These are phyloP conservation scores for Heliconius erato DNA, from an alignment of 2,888 invertebrate genomes.

Conservation along the genomic window DNA sequence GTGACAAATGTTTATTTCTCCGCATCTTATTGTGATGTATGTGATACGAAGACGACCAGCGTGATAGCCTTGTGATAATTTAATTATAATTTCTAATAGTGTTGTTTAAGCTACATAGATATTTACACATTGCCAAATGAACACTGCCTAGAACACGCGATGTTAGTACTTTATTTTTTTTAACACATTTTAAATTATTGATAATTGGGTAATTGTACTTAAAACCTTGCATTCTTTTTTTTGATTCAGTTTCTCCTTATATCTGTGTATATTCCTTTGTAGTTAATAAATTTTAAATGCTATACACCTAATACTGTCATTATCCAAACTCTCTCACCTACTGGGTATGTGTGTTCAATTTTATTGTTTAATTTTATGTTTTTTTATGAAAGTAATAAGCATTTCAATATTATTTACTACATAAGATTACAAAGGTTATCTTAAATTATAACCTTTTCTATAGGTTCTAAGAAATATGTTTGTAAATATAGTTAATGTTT, in stretches of 20 bases:
- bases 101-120: slow-evolving; percentile 56
- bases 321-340: background rate
- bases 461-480: slow-evolving; percentile 18
- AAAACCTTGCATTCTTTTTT: slow-evolving; percentile 49
- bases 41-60: slow-evolving; percentile 54
- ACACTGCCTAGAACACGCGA: slow-evolving; percentile 83
- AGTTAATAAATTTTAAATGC: background rate
- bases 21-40: slow-evolving; percentile 49
- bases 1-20: slow-evolving; percentile 51
- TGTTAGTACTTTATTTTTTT: slow-evolving; percentile 62
- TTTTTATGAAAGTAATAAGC: slow-evolving; percentile 15
- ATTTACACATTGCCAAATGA: slow-evolving; percentile 64
- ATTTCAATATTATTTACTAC: slow-evolving; percentile 8
- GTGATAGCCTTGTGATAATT: slow-evolving; percentile 81
- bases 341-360: slow-evolving; percentile 31
- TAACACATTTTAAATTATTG: slow-evolving; percentile 62
- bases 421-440: slow-evolving; percentile 32
- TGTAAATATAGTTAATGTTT: slow-evolving; percentile 24
- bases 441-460: slow-evolving; percentile 23
- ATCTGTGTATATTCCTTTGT: background rate
- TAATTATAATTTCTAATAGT: slow-evolving; percentile 60
- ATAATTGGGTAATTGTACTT: slow-evolving; percentile 82
- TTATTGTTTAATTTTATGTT: slow-evolving; percentile 15
- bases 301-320: background rate
- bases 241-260: slow-evolving; percentile 8